A percentile compares a stretch with the other conserved stretches of the same genome.
Conservation (phyloP, 2,888 invertebrate genomes). For the Tachina grossa region DNA sequence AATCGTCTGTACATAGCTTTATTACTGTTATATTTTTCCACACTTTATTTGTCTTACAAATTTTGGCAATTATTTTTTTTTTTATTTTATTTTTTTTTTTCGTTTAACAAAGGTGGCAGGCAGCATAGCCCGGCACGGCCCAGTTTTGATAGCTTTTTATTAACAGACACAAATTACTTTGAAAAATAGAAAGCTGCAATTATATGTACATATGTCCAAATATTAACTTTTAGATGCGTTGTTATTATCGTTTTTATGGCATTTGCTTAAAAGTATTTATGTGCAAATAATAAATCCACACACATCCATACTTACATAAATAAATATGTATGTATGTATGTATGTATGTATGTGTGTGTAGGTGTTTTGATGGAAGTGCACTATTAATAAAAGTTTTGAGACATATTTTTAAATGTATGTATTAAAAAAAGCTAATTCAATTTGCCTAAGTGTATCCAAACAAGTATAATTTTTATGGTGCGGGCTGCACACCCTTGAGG, state of each 20-base stretch:
- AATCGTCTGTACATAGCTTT: no score
- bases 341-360: neutral
- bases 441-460: no score
- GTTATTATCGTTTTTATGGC: constrained; percentile 1
- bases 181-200: constrained; percentile 53
- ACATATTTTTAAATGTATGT: no score
- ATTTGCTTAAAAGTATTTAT: neutral
- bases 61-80: constrained; percentile 55
- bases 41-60: constrained; percentile 45
- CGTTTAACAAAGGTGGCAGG: constrained; percentile 13
- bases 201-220: constrained; percentile 16
- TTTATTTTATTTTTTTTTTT: constrained; percentile 25
- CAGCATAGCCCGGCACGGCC: neutral
- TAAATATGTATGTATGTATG: no score
- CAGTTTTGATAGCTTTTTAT: constrained; percentile 26
- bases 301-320: no score
- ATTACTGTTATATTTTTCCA: neutral
- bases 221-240: neutral
- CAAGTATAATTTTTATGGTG: no score
- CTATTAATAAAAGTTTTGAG: no score
- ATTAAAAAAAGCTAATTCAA: no score
- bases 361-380: constrained; percentile 6
- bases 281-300: neutral
- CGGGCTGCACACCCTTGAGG: no score
- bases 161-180: constrained; percentile 27